phyloP scores from a whole-genome alignment of 1,140 invertebrate species.

The Centruroides vittatus region DNA sequence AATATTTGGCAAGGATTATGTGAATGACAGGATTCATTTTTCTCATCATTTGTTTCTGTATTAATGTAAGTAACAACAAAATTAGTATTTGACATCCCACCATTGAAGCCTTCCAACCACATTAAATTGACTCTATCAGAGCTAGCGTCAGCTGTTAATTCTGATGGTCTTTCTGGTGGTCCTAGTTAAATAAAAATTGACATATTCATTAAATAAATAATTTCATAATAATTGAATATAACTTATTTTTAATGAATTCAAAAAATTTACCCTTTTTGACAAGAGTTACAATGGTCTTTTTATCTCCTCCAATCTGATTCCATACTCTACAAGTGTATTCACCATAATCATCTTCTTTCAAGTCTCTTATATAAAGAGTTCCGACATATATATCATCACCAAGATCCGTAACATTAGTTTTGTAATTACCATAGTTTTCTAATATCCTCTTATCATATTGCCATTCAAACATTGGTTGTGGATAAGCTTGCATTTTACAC shows the following conservation, averaged over 20 bases:
- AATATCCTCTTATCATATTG: constrained; percentile 49
- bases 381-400: constrained; percentile 75
- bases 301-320: constrained; percentile 49
- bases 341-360: constrained; percentile 63
- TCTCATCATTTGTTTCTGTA: constrained; percentile 48
- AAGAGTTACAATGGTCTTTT: constrained; percentile 57
- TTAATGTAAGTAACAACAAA: constrained; percentile 47
- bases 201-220: background rate
- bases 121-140: constrained; percentile 57
- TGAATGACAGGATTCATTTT: constrained; percentile 43
- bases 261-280: constrained; percentile 19
- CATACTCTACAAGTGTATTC: constrained; percentile 73
- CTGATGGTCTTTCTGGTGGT: constrained; percentile 61
- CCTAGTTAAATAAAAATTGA: constrained; percentile 30
- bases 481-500: constrained; percentile 80
- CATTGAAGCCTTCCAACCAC: constrained; percentile 81
- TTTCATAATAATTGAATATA: too few relatives aligned
- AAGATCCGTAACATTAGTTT: constrained; percentile 59
- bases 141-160: constrained; percentile 31
- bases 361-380: constrained; percentile 54
- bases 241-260: background rate
- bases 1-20: constrained; percentile 77
- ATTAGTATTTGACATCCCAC: constrained; percentile 65
- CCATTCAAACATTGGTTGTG: constrained; percentile 84
- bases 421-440: constrained; percentile 64